Base-by-base conservation (phyloP, 2,113 vertebrate genomes). In the Sinocyclocheilus rhinocerous region DNA sequence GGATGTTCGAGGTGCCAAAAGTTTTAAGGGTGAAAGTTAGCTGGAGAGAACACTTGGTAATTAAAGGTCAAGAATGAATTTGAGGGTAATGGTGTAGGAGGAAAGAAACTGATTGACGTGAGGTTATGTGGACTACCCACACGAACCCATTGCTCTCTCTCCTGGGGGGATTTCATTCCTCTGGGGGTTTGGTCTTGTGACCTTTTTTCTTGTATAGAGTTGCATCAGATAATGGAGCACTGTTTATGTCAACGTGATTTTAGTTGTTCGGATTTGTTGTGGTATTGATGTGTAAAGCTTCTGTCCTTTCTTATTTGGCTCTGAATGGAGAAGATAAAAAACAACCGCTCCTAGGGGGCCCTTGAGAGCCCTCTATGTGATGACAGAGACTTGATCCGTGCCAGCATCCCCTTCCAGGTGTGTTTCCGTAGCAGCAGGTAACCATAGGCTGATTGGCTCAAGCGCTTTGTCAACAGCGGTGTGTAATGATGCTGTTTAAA, bases 31-130 rank as follows among this genome's bases (percentile, higher is more conserved):
- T 26, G 36, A 63, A 69, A 79, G 85, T 86, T 61, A 45, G 61
- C 39, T 15, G 42, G 36, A 72, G 79, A 69, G 59, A 78, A 81
- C 59, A 63, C 12, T 85, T 85, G 15, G 76, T 85, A 36, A 77
- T 76, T 87, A 87, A 80, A 83, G 75, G 81, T 80, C 73, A 87
- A 55, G 80, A 48, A 73, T 87, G 26, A 89, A 76, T 79, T 81
- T 65, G 57, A 77, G 78, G 78, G 82, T 20, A 76, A 82, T 52
- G 8, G 73, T 3, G 55, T 57, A 70, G 70, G 59, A 75, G n/a
- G 52, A 61, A 26, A 86, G 75, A 84, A 83, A 15, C 73, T 59
- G 72, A 83, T 73, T 72, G 42, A 70, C 33, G 16, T 84, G 33
- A 24, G 42, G 12, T 26, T 55, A 6, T 26, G 24, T 87, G 52